phyloP scores from a whole-genome alignment of 2,888 invertebrate genomes.

The Argynnis bischoffii region DNA sequence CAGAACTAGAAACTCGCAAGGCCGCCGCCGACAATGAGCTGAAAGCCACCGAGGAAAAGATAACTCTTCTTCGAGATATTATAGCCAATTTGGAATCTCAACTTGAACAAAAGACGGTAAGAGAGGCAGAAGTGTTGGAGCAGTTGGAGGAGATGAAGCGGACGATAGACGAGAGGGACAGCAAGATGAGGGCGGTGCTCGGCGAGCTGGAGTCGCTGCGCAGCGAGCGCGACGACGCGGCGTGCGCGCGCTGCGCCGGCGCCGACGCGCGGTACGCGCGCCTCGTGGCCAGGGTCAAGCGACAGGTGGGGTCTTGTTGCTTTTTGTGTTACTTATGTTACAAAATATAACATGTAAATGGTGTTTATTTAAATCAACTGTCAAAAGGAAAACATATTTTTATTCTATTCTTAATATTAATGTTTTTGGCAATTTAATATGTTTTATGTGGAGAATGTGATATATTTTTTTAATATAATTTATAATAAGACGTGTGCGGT shows the following conservation, averaged over 20 bases:
- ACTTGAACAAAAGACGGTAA: slow-evolving; percentile 84
- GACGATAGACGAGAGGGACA: slow-evolving; percentile 80
- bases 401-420: not conserved
- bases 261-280: slow-evolving; percentile 55
- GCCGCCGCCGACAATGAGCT: slow-evolving; percentile 87
- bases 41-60: slow-evolving; percentile 89
- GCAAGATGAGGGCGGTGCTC: slow-evolving; percentile 79
- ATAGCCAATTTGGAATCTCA: slow-evolving; percentile 90
- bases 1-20: slow-evolving; percentile 83
- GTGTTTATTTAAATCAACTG: not conserved
- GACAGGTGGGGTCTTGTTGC: slow-evolving; percentile 58
- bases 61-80: slow-evolving; percentile 88
- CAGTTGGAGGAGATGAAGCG: slow-evolving; percentile 82
- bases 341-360: not conserved
- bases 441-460: too few relatives aligned
- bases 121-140: slow-evolving; percentile 83
- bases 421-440: too few relatives aligned
- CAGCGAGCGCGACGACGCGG: slow-evolving; percentile 60
- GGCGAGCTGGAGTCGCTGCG: slow-evolving; percentile 79
- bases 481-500: too few relatives aligned
- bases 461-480: too few relatives aligned
- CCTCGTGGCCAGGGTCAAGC: slow-evolving; percentile 60
- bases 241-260: slow-evolving; percentile 48
- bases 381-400: not conserved
- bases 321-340: not conserved